Evolutionary conservation across 2,888 invertebrate genomes (phyloP).

Genomic region (Yponomeuta sedellus): DNA sequence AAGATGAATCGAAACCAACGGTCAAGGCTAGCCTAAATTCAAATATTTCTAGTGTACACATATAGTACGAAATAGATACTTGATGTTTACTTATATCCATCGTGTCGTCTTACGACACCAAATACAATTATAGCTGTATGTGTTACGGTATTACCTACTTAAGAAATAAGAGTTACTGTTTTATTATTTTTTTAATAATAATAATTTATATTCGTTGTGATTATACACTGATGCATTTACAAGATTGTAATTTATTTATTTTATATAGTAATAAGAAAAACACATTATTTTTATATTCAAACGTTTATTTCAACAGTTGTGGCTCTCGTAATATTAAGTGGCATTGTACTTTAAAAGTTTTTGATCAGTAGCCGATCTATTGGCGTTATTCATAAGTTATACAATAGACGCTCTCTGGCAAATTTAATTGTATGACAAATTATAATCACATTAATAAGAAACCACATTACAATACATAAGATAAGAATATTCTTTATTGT

Average conservation of each 20-base stretch:
- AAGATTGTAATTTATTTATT: slow-evolving; percentile 1
- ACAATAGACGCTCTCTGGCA: neutral
- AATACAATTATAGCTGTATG: too few relatives aligned
- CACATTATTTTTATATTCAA: neutral
- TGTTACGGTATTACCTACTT: too few relatives aligned
- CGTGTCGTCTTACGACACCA: too few relatives aligned
- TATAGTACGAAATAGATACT: too few relatives aligned
- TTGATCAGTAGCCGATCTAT: neutral
- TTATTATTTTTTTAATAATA: too few relatives aligned
- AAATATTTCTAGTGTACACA: too few relatives aligned
- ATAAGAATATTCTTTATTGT: too few relatives aligned
- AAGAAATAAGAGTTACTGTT: too few relatives aligned
- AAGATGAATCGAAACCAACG: too few relatives aligned
- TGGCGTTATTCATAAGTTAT: neutral
- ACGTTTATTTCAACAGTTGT: neutral
- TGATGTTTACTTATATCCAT: too few relatives aligned
- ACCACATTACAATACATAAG: too few relatives aligned
- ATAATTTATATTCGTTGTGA: neutral
- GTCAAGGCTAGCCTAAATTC: too few relatives aligned
- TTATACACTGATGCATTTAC: neutral
- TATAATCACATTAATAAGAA: neutral
- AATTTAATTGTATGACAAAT: neutral
- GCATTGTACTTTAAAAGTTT: neutral
- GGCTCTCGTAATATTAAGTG: neutral
- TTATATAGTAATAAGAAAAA: neutral